These are phyloP conservation scores for Cherax destructor DNA, from an alignment of 1,140 invertebrate genomes.

Conservation along the genomic window DNA sequence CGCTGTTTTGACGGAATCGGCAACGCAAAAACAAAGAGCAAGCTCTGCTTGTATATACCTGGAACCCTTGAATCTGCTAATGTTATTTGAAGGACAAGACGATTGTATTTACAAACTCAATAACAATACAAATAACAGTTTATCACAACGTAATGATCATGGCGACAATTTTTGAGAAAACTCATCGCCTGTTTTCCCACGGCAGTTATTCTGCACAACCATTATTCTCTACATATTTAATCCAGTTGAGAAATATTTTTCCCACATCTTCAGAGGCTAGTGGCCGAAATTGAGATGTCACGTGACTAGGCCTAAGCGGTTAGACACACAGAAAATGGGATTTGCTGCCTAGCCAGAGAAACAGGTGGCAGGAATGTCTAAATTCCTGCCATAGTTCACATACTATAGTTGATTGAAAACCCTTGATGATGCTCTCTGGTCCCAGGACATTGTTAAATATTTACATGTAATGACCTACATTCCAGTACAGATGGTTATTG, in stretches of 20 bases:
- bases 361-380: background rate
- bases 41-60: no score
- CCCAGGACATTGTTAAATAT: no score
- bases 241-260: background rate
- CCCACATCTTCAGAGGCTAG: background rate
- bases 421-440: background rate
- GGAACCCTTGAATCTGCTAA: no score
- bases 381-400: background rate
- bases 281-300: background rate
- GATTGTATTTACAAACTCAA: no score
- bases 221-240: constrained; percentile 2
- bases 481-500: background rate
- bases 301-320: background rate
- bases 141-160: no score
- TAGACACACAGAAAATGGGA: constrained; percentile 11
- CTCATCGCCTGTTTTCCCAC: background rate
- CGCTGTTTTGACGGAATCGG: no score
- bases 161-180: background rate
- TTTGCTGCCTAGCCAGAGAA: background rate
- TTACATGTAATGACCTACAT: background rate
- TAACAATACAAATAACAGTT: no score
- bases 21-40: no score
- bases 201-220: background rate
- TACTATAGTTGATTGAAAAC: background rate
- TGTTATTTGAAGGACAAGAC: no score